Evolutionary conservation across 2,113 vertebrate species (phyloP).

Genomic region (Peucedramus taeniatus): DNA sequence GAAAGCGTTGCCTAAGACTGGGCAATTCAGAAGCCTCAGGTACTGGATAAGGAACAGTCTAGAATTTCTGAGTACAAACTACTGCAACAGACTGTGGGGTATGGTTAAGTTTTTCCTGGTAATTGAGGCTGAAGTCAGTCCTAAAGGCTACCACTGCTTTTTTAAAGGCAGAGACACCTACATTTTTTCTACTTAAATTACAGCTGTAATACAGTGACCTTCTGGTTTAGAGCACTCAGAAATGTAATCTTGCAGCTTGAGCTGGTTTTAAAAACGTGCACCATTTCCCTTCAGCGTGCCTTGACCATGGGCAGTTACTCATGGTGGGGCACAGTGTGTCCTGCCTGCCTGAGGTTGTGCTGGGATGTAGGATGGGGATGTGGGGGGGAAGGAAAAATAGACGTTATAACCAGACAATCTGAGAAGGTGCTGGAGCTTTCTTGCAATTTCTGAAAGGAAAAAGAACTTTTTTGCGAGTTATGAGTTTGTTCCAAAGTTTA

Average conservation of each 20-base stretch:
- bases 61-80: not conserved
- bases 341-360: not conserved
- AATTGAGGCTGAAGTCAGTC: not conserved
- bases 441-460: not conserved
- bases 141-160: not conserved
- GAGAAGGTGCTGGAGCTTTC: not conserved
- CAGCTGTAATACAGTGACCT: not conserved
- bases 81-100: not conserved
- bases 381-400: not conserved
- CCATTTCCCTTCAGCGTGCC: not conserved
- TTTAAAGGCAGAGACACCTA: not conserved
- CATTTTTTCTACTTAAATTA: not conserved
- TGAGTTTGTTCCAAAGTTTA: not conserved
- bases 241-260: not conserved
- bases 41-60: not conserved
- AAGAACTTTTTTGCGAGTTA: not conserved
- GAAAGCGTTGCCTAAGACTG: not conserved
- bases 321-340: not conserved
- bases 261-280: not conserved
- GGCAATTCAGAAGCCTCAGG: not conserved
- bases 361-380: fast-evolving
- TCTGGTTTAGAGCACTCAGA: not conserved
- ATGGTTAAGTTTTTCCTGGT: not conserved
- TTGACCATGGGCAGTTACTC: not conserved
- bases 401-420: not conserved